phyloP scores from a whole-genome alignment of 2,113 vertebrate genomes.

The Suncus etruscus region DNA sequence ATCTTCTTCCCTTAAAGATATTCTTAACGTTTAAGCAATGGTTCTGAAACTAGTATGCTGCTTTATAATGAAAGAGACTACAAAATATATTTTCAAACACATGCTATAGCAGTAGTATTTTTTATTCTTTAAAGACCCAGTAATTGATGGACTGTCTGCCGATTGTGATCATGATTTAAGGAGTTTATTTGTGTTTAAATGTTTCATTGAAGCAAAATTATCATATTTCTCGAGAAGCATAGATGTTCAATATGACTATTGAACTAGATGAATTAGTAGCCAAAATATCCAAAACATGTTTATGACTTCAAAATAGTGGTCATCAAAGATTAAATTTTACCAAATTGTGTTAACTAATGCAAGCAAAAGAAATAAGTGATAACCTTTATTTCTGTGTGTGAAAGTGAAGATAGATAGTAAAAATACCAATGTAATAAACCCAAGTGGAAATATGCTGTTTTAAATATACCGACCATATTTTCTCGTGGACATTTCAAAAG shows the following conservation, averaged over 20 bases:
- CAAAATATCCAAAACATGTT: slow-evolving; percentile 15
- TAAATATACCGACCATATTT: not conserved
- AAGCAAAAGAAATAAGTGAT: not conserved
- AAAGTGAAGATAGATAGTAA: not conserved
- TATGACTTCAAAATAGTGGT: not conserved
- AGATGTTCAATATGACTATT: not conserved
- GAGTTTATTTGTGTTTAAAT: not conserved
- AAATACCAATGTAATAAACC: not conserved
- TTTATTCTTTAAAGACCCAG: not conserved
- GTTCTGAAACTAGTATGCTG: not conserved
- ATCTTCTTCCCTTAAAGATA: not conserved
- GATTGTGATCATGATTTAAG: slow-evolving; percentile 5
- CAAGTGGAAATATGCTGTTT: not conserved
- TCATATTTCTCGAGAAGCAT: slow-evolving; percentile 13
- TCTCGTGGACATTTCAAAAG: not conserved
- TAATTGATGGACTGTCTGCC: not conserved
- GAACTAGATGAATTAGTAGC: not conserved
- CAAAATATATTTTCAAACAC: not conserved
- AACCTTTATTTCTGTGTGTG: not conserved
- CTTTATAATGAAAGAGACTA: not conserved
- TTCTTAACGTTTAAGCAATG: not conserved
- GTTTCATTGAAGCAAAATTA: not conserved
- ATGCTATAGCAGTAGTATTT: too few species aligned
- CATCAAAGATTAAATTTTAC: not conserved
- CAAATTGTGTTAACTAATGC: not conserved